A percentile compares a stretch with the other conserved stretches of the same genome.
Conservation (phyloP, 2,113 vertebrate genomes). For the Stomatorhinus ivindoensis region DNA sequence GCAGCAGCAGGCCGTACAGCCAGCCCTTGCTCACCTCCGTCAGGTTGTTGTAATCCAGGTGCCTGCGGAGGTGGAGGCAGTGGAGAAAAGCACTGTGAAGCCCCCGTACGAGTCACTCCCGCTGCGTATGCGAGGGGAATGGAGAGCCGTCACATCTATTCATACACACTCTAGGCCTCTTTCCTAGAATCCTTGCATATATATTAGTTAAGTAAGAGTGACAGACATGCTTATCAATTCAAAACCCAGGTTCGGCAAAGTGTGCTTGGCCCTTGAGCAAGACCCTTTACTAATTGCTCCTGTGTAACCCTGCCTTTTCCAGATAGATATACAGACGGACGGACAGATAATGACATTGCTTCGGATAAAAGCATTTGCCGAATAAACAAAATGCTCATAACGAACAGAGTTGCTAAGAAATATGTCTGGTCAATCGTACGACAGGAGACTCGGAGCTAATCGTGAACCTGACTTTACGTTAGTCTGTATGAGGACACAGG, state of each 20-base stretch:
- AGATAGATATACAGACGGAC: no score
- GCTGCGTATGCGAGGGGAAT: neutral
- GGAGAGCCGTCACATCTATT: neutral
- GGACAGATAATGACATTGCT: neutral
- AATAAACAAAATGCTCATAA: neutral
- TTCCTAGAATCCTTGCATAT: neutral
- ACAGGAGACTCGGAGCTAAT: neutral
- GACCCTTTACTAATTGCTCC: neutral
- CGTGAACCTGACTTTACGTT: neutral
- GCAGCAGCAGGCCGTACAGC: conserved; percentile 87
- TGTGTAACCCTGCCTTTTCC: neutral
- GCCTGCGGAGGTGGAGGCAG: conserved; percentile 57
- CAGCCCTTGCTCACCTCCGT: conserved; percentile 93
- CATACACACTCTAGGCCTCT: neutral
- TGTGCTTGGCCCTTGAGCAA: neutral
- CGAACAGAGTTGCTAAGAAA: neutral
- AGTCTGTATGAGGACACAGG: no score
- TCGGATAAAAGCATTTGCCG: neutral
- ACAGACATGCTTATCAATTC: neutral
- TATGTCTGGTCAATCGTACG: neutral
- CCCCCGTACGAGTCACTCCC: neutral
- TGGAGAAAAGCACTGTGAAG: neutral
- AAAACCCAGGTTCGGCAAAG: neutral
- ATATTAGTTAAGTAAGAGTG: neutral
- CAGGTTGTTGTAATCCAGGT: conserved; percentile 92